Percentiles rank a stretch among this genome's conserved stretches.
Conservation (phyloP, 37 sponge, comb jelly and placozoan species). For the Hormiphora californensis region DNA sequence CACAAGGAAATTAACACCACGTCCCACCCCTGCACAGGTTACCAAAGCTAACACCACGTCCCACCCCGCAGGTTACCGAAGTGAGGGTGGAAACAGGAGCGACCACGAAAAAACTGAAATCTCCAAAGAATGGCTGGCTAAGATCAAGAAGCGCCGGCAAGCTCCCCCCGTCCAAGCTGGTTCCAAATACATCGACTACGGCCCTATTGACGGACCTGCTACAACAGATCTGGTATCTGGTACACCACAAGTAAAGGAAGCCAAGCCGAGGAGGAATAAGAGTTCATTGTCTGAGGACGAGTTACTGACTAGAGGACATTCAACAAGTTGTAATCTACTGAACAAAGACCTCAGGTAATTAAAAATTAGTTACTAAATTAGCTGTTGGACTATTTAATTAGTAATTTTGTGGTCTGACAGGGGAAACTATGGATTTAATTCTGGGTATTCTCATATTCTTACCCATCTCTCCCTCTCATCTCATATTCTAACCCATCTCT, state of each 20-base stretch:
- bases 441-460: background rate
- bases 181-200: conserved; percentile 45
- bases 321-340: background rate
- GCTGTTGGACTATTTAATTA: too few species aligned
- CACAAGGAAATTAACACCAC: too few species aligned
- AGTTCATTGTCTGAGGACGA: conserved; percentile 50
- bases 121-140: conserved; percentile 28
- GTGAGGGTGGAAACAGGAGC: background rate
- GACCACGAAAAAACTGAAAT: conserved; percentile 21
- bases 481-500: background rate
- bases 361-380: too few species aligned
- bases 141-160: conserved; percentile 41
- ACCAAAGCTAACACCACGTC: too few species aligned
- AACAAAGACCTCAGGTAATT: background rate
- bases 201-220: conserved; percentile 26
- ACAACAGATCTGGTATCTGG: background rate
- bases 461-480: background rate
- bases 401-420: too few species aligned
- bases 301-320: background rate
- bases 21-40: too few species aligned
- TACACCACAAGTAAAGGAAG: background rate
- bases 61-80: conserved; percentile 29
- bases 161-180: background rate
- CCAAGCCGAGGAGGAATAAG: conserved; percentile 37
- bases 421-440: background rate